Evolutionary conservation across 2,888 invertebrate species (phyloP).

Genomic region (Scaeva pyrastri): DNA sequence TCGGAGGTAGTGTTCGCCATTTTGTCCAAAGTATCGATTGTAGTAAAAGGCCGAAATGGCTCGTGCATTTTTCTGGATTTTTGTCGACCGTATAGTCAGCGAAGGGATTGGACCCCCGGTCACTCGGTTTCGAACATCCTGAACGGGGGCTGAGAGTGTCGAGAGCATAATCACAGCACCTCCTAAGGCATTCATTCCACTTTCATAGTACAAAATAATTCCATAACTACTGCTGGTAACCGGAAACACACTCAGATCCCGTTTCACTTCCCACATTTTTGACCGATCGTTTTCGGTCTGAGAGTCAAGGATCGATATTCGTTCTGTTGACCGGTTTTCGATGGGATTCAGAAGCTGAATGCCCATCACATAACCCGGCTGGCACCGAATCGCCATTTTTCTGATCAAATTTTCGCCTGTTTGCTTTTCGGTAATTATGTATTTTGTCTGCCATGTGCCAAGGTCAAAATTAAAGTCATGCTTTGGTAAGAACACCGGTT

Average conservation of each 20-base stretch:
- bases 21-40: conserved; percentile 93
- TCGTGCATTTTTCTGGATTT: conserved; percentile 91
- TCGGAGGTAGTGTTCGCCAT: conserved; percentile 93
- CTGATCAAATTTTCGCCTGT: conserved; percentile 86
- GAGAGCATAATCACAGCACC: conserved; percentile 92
- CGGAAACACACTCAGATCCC: conserved; percentile 95
- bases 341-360: conserved; percentile 96
- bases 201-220: conserved; percentile 91
- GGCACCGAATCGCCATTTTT: conserved; percentile 88
- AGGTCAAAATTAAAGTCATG: conserved; percentile 87
- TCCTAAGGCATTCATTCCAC: conserved; percentile 91
- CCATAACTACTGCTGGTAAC: conserved; percentile 93
- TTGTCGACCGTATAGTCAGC: conserved; percentile 88
- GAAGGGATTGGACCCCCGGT: conserved; percentile 92
- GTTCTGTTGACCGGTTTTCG: conserved; percentile 93
- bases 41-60: conserved; percentile 94
- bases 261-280: conserved; percentile 90
- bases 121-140: conserved; percentile 89
- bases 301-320: conserved; percentile 91
- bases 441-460: conserved; percentile 90
- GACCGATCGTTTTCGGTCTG: conserved; percentile 87
- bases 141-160: conserved; percentile 89
- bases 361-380: conserved; percentile 93
- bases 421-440: conserved; percentile 90
- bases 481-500: conserved; percentile 89